These are phyloP conservation scores for Luehdorfia chinensis DNA, from an alignment of 1,140 invertebrate genomes.

Conservation along the genomic window DNA sequence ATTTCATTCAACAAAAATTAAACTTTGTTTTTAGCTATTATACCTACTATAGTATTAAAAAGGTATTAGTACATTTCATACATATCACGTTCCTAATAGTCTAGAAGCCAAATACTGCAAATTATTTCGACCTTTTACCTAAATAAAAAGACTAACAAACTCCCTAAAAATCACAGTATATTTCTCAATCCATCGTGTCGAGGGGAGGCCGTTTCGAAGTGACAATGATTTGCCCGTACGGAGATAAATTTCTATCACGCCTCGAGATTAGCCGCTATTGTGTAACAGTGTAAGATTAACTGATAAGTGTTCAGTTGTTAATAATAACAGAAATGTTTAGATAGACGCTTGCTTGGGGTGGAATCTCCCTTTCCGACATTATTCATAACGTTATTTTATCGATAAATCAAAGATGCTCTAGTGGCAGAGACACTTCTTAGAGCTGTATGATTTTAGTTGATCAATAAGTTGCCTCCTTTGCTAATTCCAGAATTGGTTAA, in stretches of 20 bases:
- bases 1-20: no score
- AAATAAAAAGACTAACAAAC: no score
- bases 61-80: no score
- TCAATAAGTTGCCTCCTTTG: no score
- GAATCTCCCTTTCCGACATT: conserved; percentile 39
- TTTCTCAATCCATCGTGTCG: conserved; percentile 31
- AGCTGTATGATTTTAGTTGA: neutral
- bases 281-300: conserved; percentile 71
- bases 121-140: no score
- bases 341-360: conserved; percentile 40
- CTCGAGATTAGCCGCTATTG: conserved; percentile 68
- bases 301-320: conserved; percentile 73
- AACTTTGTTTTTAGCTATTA: no score
- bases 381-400: conserved; percentile 44
- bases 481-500: no score
- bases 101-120: no score
- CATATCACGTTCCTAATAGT: no score
- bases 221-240: conserved; percentile 53
- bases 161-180: conserved; percentile 11
- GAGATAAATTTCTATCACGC: conserved; percentile 74
- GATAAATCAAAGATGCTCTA: conserved; percentile 9
- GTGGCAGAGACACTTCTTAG: conserved; percentile 3
- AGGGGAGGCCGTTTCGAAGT: conserved; percentile 37
- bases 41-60: no score
- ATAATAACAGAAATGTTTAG: conserved; percentile 70